Evolutionary conservation across 2,888 invertebrate species (phyloP), one percentile per base, ranked within the genome.

Genomic region (Chaitophorus viminalis): DNA sequence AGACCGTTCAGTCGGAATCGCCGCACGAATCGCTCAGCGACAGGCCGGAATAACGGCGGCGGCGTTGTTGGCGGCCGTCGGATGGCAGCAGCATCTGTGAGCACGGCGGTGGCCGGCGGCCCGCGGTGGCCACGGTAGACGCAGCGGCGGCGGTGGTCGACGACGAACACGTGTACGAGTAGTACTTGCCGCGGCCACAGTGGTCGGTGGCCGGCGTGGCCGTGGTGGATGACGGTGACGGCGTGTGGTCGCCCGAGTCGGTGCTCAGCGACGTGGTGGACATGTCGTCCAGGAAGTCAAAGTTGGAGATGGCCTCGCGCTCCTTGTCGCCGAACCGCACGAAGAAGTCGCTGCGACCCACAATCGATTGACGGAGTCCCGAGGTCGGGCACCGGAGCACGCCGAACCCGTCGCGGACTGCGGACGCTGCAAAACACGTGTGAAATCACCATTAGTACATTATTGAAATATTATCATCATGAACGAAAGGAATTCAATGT

Each of bases 231-330:
- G 81, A 52, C 88, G 79, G 89, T 83, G 31, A 85, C 14, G 36
- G 31, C 8, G 83, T 31, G 65, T 17, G 89, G 72, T 78, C 79
- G 74, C 79, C 89, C 18, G 90, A 90, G 54, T 89, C 90, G 21
- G 90, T 90, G 77, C 90, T 90, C 25, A 90, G 87, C 91, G 90
- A 92, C 91, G 92, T 90, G 31, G 91, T 90, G 90, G 93, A 92
- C 90, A 95, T 92, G 90, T 94, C 94, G 92, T 95, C 94, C 90
- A 96, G 93, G 93, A 96, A 96, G 92, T 95, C 95, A 92, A 96
- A 96, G 90, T 94, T 94, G 89, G 95, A 94, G 90, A 96, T 95
- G 89, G 95, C 95, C 91, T 95, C 95, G 89, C 93, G 93, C 91
- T 96, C 95, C 91, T 94, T 94, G 90, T 95, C 95, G 79, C 95